A percentile compares a stretch with the other conserved stretches of the same genome.
phyloP scores from a whole-genome alignment of 2,113 vertebrate genomes.

The Cyanocitta stelleri region DNA sequence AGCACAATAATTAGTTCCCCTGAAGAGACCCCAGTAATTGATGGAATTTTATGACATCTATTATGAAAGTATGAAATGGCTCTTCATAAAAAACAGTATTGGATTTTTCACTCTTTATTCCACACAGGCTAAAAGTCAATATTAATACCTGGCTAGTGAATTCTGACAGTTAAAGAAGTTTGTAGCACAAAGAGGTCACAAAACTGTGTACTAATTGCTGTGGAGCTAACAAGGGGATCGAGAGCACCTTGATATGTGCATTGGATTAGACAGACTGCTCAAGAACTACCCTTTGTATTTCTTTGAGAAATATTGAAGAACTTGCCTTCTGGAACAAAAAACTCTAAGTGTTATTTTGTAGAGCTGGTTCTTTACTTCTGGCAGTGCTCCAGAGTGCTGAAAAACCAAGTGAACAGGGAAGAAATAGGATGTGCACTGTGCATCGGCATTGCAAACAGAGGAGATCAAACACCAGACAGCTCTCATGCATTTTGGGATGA shows the following conservation, averaged over 20 bases:
- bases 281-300: background rate
- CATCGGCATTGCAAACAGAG: background rate
- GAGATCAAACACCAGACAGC: background rate
- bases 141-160: background rate
- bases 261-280: background rate
- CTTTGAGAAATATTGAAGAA: background rate
- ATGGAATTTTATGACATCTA: background rate
- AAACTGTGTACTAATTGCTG: background rate
- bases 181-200: background rate
- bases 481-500: background rate
- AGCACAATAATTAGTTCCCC: slow-evolving; percentile 32
- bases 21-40: slow-evolving; percentile 41
- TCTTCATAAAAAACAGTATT: background rate
- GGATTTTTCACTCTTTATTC: background rate
- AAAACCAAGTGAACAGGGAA: background rate
- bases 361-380: background rate
- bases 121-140: background rate
- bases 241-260: background rate
- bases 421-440: background rate
- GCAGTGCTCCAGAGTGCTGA: background rate
- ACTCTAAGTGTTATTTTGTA: background rate
- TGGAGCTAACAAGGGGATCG: rapidly evolving
- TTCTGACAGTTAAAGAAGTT: background rate
- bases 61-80: background rate
- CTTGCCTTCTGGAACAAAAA: background rate